These are phyloP conservation scores for Saccostrea glomerata DNA, from an alignment of 1,140 invertebrate species.

Conservation along the genomic window DNA sequence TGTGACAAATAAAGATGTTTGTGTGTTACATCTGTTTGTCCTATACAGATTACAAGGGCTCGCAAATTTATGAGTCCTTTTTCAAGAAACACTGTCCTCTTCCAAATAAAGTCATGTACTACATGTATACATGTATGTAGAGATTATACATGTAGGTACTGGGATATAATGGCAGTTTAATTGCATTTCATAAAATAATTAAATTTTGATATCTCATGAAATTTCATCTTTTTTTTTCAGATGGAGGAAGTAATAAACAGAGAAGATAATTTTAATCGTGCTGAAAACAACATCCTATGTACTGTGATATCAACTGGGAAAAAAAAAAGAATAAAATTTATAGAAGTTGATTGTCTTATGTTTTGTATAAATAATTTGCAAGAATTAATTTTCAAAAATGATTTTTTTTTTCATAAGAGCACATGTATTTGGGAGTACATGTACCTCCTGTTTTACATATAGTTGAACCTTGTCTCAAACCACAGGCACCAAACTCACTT, in stretches of 20 bases:
- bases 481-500: too few relatives aligned
- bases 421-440: too few relatives aligned
- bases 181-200: background rate
- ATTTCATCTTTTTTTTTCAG: background rate
- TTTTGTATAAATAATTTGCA: too few relatives aligned
- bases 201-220: background rate
- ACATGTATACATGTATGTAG: too few relatives aligned
- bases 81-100: background rate
- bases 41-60: background rate
- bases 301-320: background rate
- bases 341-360: background rate
- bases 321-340: background rate
- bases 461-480: too few relatives aligned
- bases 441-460: too few relatives aligned
- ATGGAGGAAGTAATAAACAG: background rate
- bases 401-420: too few relatives aligned
- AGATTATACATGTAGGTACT: background rate
- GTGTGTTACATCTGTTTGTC: slow-evolving; percentile 11
- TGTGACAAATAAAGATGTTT: background rate
- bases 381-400: too few relatives aligned
- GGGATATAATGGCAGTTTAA: background rate
- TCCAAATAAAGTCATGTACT: background rate
- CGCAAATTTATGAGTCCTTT: background rate
- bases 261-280: background rate
- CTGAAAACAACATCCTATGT: background rate